A percentile compares a stretch with the other conserved stretches of the same genome.
phyloP scores from a whole-genome alignment of 2,797 vertebrate species.

The Kryptopterus vitreolus region DNA sequence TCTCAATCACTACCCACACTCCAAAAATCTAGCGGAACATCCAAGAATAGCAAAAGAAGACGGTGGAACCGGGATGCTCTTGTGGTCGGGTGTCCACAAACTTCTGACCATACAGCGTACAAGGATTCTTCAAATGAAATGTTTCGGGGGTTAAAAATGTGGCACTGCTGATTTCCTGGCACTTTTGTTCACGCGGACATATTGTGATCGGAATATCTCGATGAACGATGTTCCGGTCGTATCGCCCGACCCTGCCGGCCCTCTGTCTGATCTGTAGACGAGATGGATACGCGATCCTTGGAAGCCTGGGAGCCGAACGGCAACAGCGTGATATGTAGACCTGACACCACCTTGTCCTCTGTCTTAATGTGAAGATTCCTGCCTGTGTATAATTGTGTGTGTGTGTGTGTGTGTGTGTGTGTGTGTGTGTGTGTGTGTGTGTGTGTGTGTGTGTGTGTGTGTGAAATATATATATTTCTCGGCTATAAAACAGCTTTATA shows the following conservation, averaged over 20 bases:
- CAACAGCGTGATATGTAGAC: background rate
- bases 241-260: background rate
- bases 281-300: background rate
- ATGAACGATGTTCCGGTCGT: background rate
- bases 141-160: background rate
- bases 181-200: background rate
- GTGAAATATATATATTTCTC: constrained; percentile 6
- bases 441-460: constrained; percentile 60
- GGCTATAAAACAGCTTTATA: constrained; percentile 80
- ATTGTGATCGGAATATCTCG: background rate
- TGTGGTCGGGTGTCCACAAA: too few species aligned
- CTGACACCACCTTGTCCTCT: constrained; percentile 25
- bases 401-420: constrained; percentile 45
- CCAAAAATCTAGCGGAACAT: too few species aligned
- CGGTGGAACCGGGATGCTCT: too few species aligned
- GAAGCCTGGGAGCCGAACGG: background rate
- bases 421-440: constrained; percentile 28
- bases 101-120: too few species aligned
- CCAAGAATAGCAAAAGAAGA: too few species aligned
- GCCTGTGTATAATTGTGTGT: constrained; percentile 18
- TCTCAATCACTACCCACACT: too few species aligned
- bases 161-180: constrained; percentile 10
- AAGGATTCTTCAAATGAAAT: too few species aligned
- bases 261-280: too few species aligned
- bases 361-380: background rate